Evolutionary conservation across 2,797 vertebrate species (phyloP), one percentile per base, ranked within the genome.

Genomic region (Gymnothorax javanicus): DNA sequence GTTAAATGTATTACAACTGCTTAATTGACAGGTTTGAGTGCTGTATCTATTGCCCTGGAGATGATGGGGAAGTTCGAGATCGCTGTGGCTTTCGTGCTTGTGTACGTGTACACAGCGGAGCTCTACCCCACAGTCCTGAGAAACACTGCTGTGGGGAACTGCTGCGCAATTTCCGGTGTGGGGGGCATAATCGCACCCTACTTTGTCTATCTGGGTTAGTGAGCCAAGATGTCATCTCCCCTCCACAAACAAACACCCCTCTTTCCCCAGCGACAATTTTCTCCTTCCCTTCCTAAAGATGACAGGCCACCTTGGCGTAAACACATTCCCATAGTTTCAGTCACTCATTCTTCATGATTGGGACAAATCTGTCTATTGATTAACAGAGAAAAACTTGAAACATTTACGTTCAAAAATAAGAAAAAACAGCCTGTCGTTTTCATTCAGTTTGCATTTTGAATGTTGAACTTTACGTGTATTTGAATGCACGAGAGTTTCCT

Each of bases 81-180:
- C 92, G 96, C 98, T 0, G 90, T 94, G 23, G 96, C 97, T 1
- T 99, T 97, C 60, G 87, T 97, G 0, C 93, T 98, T 43, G 93
- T 97, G 81, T 99, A 98, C 0, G 97, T 97, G 81, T 98, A 97
- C 93, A 96, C 97, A 0, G 97, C 96, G 0, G 98, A 99, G 90
- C 93, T 99, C 43, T 99, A 98, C 91, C 97, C 98, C 7, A 99
- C 98, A 0, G 97, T 99, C 1, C 92, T 99, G 91, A 97, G 98
- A 86, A 99, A 96, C 90, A 98, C 97, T 79, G 97, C 98, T 0
- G 71, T 99, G 8, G 97, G 97, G 0, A 89, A 96, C 50, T 98
- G 98, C 90, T 99, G 98, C 86, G 99, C 96, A 93, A 96, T 96
- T 0, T 96, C 97, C 57, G 95, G 97, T 43, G 89, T 98, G 58